These are phyloP conservation scores for Limulus polyphemus DNA, from an alignment of 2,888 invertebrate species.

Conservation along the genomic window DNA sequence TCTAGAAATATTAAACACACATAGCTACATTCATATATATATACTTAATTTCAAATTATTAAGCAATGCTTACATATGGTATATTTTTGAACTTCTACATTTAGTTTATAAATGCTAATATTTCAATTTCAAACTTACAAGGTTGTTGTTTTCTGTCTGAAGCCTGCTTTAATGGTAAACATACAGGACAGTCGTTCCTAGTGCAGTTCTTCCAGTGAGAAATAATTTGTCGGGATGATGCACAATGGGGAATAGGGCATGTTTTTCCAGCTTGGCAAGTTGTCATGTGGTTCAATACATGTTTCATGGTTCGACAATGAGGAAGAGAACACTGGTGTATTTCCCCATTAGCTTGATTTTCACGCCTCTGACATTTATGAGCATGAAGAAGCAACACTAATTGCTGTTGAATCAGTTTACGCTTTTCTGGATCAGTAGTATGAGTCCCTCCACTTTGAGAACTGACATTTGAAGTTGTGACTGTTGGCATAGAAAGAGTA, in stretches of 20 bases:
- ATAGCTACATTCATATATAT: too few species aligned
- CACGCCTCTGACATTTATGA: slow-evolving; percentile 94
- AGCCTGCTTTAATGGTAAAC: slow-evolving; percentile 89
- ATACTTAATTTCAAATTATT: too few species aligned
- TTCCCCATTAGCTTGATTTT: slow-evolving; percentile 47
- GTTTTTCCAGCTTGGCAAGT: slow-evolving; percentile 85
- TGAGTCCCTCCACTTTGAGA: too few species aligned
- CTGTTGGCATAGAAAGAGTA: too few species aligned
- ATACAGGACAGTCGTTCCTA: slow-evolving; percentile 91
- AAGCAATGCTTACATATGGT: too few species aligned
- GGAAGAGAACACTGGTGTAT: slow-evolving; percentile 61
- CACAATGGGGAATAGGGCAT: slow-evolving; percentile 90
- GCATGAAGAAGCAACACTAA: slow-evolving; percentile 91
- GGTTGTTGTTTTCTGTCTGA: slow-evolving; percentile 30
- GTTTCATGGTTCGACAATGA: slow-evolving; percentile 99
- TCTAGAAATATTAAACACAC: too few species aligned
- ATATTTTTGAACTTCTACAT: too few species aligned
- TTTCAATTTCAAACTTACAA: slow-evolving; percentile 8
- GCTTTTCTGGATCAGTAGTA: slow-evolving; percentile 85
- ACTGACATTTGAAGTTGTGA: too few species aligned
- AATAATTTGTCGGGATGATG: slow-evolving; percentile 95
- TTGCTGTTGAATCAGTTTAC: slow-evolving; percentile 97
- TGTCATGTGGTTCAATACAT: slow-evolving; percentile 95
- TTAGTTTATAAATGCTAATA: too few species aligned
- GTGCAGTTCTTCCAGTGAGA: slow-evolving; percentile 98